Percentiles rank a stretch among this genome's conserved stretches.
Evolutionary conservation across 30 jellyfish, hydroid and myxozoan species (phyloP).

Genomic region (Cassiopea xamachana): DNA sequence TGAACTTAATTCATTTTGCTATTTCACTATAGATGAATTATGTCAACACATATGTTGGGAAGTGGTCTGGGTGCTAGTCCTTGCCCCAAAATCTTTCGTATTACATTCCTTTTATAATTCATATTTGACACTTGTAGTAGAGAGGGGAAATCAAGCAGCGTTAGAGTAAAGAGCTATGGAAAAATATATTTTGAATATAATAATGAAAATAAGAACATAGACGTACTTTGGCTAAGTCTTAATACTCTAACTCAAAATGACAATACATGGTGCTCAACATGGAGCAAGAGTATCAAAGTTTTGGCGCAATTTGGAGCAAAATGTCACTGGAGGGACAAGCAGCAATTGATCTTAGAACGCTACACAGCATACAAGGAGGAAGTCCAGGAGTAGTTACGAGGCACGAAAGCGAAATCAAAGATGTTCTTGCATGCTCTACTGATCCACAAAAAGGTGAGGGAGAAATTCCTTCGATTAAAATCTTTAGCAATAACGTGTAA

Average conservation of each 20-base stretch:
- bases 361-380: neutral
- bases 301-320: neutral
- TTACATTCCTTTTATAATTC: too few relatives aligned
- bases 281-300: neutral
- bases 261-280: neutral
- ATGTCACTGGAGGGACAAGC: neutral
- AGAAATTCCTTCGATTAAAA: neutral
- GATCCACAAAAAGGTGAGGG: neutral
- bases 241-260: neutral
- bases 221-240: neutral
- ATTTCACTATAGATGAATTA: too few relatives aligned
- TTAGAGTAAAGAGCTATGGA: too few relatives aligned
- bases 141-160: too few relatives aligned
- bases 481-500: neutral
- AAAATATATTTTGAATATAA: too few relatives aligned
- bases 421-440: neutral
- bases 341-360: neutral
- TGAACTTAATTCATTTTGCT: too few relatives aligned
- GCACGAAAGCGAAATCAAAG: neutral
- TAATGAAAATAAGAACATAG: neutral
- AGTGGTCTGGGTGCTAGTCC: too few relatives aligned
- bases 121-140: too few relatives aligned
- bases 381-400: neutral
- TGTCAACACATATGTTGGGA: too few relatives aligned
- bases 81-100: too few relatives aligned